Evolutionary conservation across 2,888 invertebrate genomes (phyloP).

Genomic region (Palloptera scutellata): DNA sequence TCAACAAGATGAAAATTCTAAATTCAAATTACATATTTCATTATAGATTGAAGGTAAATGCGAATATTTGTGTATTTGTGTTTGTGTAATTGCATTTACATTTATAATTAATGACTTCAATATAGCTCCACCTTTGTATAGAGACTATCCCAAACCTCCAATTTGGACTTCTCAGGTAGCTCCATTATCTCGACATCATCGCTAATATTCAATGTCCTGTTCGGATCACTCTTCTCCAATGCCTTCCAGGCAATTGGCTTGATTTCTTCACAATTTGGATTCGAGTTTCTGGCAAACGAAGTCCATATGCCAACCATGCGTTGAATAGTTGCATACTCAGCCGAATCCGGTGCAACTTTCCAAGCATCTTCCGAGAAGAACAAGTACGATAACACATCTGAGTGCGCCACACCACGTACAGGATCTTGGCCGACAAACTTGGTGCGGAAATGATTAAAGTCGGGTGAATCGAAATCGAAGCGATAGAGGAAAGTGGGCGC

Average conservation of each 20-base stretch:
- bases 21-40: too few relatives aligned
- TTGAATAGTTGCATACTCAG: conserved; percentile 53
- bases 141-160: conserved; percentile 55
- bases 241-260: conserved; percentile 49
- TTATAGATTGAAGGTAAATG: neutral
- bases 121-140: conserved; percentile 45
- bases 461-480: conserved; percentile 60
- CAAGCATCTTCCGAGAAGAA: conserved; percentile 48
- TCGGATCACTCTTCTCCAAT: conserved; percentile 40
- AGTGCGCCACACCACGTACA: conserved; percentile 57
- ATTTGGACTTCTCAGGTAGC: conserved; percentile 49
- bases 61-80: neutral
- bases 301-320: conserved; percentile 55
- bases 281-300: conserved; percentile 54
- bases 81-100: conserved; percentile 19
- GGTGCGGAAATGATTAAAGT: conserved; percentile 53
- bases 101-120: conserved; percentile 6
- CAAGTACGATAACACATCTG: conserved; percentile 59
- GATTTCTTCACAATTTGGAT: conserved; percentile 53
- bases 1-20: too few relatives aligned
- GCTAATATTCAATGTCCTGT: conserved; percentile 54
- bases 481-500: conserved; percentile 58
- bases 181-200: conserved; percentile 45
- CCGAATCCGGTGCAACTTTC: conserved; percentile 40
- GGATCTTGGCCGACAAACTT: conserved; percentile 52